Evolutionary conservation across 2,797 vertebrate genomes (phyloP), one percentile per base, ranked within the genome.

Genomic region (Lagodon rhomboides): DNA sequence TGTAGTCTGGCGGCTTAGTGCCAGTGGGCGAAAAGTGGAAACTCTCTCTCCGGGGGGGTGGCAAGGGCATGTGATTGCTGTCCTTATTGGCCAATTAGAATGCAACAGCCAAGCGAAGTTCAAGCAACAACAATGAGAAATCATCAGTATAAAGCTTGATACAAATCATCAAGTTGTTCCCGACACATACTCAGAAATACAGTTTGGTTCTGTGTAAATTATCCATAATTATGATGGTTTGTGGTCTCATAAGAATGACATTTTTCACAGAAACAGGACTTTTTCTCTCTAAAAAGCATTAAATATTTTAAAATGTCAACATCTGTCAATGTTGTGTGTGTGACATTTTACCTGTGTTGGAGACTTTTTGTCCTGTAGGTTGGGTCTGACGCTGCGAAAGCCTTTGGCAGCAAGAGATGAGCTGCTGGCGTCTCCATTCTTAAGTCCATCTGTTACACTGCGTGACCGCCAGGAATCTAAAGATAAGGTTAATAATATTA

Each of bases 401-500:
- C 98, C 98, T 96, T 99, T 99, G 89, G 98, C 97, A 89, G 97
- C 96, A 83, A 99, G 97, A 91, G 98, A 99, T 56, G 97, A 98
- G 90, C 92, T 96, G 92, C 94, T 92, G 60, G 95, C 87, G 63
- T 98, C 97, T 91, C 98, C 97, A 22, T 99, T 99, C 95, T 96
- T 96, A 68, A 96, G 94, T 83, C 95, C 96, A 85, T 97, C 96
- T 86, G 93, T 97, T 90, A 68, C 93, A 61, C 94, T 95, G 59
- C 92, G 96, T 79, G 97, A 97, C 83, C 96, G 94, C 98, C 98
- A 99, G 83, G 95, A 96, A 96, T 99, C 97, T 96, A 86, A 7
- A 38, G 46, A 85, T 7, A 58, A 66, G 82, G 47, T 63, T 22
- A 23, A 62, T 20, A 43, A 41, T 43, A 34, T 72, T 38, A 75